Conservation (phyloP, 2,888 invertebrate species). For the Meghimatium bilineatum region DNA sequence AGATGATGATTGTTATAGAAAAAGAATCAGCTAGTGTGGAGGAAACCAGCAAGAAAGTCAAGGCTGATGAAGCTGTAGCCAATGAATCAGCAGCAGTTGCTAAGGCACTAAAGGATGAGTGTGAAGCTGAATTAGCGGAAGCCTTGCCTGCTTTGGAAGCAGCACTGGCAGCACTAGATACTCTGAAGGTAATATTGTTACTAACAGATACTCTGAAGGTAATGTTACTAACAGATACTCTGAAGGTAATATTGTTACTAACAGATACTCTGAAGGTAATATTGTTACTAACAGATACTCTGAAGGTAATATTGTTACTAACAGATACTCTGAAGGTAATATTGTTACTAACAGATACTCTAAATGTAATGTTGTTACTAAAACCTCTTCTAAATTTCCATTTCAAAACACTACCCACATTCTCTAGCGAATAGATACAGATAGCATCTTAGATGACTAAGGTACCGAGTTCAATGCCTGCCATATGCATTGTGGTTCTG, state of each 20-base stretch:
- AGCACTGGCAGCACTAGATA: slow-evolving; percentile 77
- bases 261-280: too few relatives aligned
- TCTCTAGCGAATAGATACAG: too few relatives aligned
- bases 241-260: too few relatives aligned
- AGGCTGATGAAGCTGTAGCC: slow-evolving; percentile 90
- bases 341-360: background rate
- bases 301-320: slow-evolving; percentile 77
- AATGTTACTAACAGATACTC: too few relatives aligned
- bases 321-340: slow-evolving; percentile 76
- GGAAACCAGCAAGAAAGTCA: slow-evolving; percentile 85
- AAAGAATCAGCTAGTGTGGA: slow-evolving; percentile 86
- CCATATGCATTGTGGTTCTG: too few relatives aligned
- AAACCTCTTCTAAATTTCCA: too few relatives aligned
- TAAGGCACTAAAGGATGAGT: slow-evolving; percentile 84
- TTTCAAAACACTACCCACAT: too few relatives aligned
- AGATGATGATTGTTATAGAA: slow-evolving; percentile 86
- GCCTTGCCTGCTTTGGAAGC: slow-evolving; percentile 78
- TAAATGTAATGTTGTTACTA: too few relatives aligned
- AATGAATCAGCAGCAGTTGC: slow-evolving; percentile 91
- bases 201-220: background rate
- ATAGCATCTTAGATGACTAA: too few relatives aligned
- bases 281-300: too few relatives aligned
- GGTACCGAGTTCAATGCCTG: too few relatives aligned
- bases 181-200: slow-evolving; percentile 71
- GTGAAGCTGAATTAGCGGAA: slow-evolving; percentile 77